These are phyloP conservation scores for Drosophila azteca DNA, from an alignment of 1,140 invertebrate species.

Conservation along the genomic window DNA sequence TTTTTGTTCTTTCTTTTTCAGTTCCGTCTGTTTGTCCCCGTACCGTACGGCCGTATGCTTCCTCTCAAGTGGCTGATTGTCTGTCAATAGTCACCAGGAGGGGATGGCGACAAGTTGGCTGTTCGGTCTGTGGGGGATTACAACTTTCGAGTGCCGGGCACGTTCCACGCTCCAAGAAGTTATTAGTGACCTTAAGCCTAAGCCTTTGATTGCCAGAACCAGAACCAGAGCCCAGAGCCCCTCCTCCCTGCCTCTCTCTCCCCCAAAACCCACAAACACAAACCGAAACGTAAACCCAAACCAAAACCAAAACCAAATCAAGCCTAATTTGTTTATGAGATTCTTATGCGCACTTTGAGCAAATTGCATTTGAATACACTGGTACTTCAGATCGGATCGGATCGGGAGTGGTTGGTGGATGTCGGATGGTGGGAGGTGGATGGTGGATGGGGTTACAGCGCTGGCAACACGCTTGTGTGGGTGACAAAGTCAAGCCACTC, in stretches of 20 bases:
- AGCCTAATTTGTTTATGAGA: constrained; percentile 48
- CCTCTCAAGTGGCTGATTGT: constrained; percentile 73
- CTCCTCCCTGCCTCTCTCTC: neutral
- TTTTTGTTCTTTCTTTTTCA: constrained; percentile 18
- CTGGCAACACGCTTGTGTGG: constrained; percentile 12
- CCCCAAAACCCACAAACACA: neutral
- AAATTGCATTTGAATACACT: constrained; percentile 69
- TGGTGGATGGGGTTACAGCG: neutral
- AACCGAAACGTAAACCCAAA: neutral
- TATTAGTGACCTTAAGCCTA: constrained; percentile 64
- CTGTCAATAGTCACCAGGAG: constrained; percentile 57
- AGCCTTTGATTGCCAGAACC: constrained; percentile 69
- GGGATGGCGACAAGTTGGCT: constrained; percentile 35
- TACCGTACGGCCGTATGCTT: constrained; percentile 17
- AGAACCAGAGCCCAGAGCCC: neutral
- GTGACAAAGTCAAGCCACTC: constrained; percentile 51
- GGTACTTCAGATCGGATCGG: constrained; percentile 9
- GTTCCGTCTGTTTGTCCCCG: neutral
- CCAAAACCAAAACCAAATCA: constrained; percentile 11
- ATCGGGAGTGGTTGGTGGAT: neutral
- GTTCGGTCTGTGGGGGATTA: constrained; percentile 38
- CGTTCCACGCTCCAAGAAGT: constrained; percentile 47
- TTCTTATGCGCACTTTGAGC: constrained; percentile 64
- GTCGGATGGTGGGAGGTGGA: neutral
- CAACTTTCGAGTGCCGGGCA: constrained; percentile 66